A percentile compares a stretch with the other conserved stretches of the same genome.
Evolutionary conservation across 1,140 invertebrate genomes (phyloP).

Genomic region (Varroa destructor): DNA sequence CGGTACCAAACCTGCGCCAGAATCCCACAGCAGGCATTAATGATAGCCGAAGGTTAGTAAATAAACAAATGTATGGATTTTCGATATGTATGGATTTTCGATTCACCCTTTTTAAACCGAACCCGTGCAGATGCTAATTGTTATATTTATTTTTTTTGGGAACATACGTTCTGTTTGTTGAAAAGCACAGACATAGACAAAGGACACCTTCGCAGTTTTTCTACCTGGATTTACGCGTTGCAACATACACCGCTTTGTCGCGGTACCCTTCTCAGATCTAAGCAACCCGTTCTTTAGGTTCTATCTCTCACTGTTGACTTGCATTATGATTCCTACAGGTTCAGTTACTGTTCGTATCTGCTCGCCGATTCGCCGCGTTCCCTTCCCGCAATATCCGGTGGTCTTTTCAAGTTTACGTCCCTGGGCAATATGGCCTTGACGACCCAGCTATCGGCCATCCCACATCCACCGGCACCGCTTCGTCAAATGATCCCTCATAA

Average conservation of each 20-base stretch:
- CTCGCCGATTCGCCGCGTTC: background rate
- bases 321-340: background rate
- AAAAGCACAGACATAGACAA: no score
- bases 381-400: background rate
- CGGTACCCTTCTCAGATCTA: no score
- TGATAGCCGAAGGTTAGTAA: slow-evolving; percentile 5
- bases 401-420: slow-evolving; percentile 20
- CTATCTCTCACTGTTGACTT: no score
- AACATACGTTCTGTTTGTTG: no score
- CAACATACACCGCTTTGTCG: no score
- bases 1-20: slow-evolving; percentile 31
- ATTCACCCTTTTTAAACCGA: no score
- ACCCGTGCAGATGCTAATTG: no score
- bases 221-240: no score
- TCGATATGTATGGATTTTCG: no score
- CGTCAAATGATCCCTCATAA: slow-evolving; percentile 24
- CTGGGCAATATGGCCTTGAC: slow-evolving; percentile 3
- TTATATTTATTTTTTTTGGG: no score
- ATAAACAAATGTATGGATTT: background rate
- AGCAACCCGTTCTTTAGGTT: no score
- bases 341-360: slow-evolving; percentile 24
- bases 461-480: slow-evolving; percentile 14
- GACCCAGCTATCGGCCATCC: background rate
- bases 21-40: slow-evolving; percentile 4
- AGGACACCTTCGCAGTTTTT: no score